Evolutionary conservation across 2,113 vertebrate genomes (phyloP), one percentile per base, ranked within the genome.

Genomic region (Grammomys dolichurus): DNA sequence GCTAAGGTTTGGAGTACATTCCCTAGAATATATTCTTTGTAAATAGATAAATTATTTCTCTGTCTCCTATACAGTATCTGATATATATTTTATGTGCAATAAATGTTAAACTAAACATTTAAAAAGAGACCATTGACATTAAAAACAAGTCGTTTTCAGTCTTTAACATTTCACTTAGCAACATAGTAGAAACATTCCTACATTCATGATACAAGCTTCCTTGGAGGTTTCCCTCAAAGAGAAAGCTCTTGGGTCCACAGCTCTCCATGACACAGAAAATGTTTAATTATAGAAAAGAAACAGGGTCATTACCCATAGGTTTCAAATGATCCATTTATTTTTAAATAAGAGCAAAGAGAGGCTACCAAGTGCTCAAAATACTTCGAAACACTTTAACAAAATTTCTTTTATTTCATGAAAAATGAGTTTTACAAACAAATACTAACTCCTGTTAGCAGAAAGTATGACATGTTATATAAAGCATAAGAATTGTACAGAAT

Each of bases 271-370:
- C 58, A 84, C 10, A 11, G 36, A 70, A 67, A 48, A 7, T 54
- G 1, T 90, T 89, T 43, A 86, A 63, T 77, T 84, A 22, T 91
- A 77, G 78, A 67, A 84, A 19, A 77, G 46, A 94, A 93, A 81
- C 28, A 54, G 36, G 31, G 24, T 89, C 80, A 58, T 94, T 10
- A 67, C 48, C 63, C 19, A 72, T 51, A 72, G 46, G 12, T 93
- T 94, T 75, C 19, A 69, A 67, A 67, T 82, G n/a, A 73, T 72
- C 40, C 56, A 11, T 90, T 95, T 90, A 87, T 94, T 40, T 91
- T 85, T 51, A 54, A 65, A 22, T 51, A 93, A 94, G 94, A 69
- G 12, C 51, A 82, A 84, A 40, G 46, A 51, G 33, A 73, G 14
- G 20, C 75, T 90, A 54, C 7, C n/a, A 60, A 72, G 48, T 87